Conservation (phyloP, 2,888 invertebrate species). For the Morinoia aosen region DNA sequence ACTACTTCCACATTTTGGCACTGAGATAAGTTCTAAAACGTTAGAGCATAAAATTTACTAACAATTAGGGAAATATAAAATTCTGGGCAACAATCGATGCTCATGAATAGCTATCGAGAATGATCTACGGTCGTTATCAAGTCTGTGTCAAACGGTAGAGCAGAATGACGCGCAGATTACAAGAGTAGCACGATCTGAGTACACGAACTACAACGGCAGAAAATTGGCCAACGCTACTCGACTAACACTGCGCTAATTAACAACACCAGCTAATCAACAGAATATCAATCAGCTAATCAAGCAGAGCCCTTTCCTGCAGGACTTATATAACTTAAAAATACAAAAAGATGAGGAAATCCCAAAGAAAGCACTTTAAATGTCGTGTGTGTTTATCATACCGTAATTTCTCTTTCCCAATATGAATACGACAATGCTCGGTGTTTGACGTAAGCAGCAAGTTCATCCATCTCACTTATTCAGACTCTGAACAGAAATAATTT, state of each 20-base stretch:
- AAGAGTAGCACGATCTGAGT: neutral
- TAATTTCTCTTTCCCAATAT: neutral
- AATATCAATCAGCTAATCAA: constrained; percentile 1
- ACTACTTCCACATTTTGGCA: neutral
- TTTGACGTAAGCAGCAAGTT: neutral
- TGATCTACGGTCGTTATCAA: neutral
- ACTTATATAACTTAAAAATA: neutral
- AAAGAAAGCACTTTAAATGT: neutral
- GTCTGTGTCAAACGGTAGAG: neutral
- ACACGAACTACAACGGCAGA: neutral
- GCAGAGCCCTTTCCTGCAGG: neutral
- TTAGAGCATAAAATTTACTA: neutral
- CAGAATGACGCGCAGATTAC: neutral
- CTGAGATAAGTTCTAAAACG: neutral
- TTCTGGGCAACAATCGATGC: neutral
- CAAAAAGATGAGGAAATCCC: neutral
- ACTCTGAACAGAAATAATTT: too few species aligned
- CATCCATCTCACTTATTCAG: too few species aligned
- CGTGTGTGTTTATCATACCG: neutral
- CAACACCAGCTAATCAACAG: neutral
- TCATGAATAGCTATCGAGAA: neutral
- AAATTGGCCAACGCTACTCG: neutral
- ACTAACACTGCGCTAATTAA: neutral
- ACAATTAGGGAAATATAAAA: neutral
- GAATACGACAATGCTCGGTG: neutral